Evolutionary conservation across 2,797 vertebrate species (phyloP).

Genomic region (Paedocypris micromegethes): DNA sequence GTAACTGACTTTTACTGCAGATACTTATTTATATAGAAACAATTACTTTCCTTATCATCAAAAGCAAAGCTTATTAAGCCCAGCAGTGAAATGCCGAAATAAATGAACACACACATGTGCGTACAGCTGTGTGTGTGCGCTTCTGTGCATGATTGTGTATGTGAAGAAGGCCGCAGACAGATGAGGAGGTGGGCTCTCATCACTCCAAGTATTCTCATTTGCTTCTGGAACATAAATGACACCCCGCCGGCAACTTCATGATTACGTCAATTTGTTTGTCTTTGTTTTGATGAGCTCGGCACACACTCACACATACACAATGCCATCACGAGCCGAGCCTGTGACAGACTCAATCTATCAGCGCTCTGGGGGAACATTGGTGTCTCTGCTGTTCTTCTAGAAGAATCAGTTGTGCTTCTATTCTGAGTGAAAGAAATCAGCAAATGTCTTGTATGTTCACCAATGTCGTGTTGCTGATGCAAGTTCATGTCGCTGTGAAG

Average conservation of each 20-base stretch:
- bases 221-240: constrained; percentile 59
- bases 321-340: constrained; percentile 16
- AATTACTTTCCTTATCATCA: too few species aligned
- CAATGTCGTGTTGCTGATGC: too few species aligned
- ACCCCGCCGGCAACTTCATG: constrained; percentile 53
- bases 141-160: constrained; percentile 4
- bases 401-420: constrained; percentile 28
- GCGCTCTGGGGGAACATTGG: constrained; percentile 18
- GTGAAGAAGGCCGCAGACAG: constrained; percentile 13
- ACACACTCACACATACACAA: constrained; percentile 26
- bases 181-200: constrained; percentile 37
- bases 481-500: too few species aligned
- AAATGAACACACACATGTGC: constrained; percentile 34
- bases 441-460: neutral
- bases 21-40: too few species aligned
- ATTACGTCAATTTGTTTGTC: constrained; percentile 50
- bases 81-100: constrained; percentile 13
- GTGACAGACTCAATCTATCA: constrained; percentile 42
- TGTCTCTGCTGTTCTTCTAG: constrained; percentile 34
- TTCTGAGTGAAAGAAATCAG: neutral
- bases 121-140: neutral
- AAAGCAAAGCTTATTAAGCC: neutral
- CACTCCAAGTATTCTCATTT: constrained; percentile 49
- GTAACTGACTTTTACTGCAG: too few species aligned
- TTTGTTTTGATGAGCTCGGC: constrained; percentile 41